Base-by-base conservation (phyloP, 2,888 invertebrate species). In the Busseola fusca region DNA sequence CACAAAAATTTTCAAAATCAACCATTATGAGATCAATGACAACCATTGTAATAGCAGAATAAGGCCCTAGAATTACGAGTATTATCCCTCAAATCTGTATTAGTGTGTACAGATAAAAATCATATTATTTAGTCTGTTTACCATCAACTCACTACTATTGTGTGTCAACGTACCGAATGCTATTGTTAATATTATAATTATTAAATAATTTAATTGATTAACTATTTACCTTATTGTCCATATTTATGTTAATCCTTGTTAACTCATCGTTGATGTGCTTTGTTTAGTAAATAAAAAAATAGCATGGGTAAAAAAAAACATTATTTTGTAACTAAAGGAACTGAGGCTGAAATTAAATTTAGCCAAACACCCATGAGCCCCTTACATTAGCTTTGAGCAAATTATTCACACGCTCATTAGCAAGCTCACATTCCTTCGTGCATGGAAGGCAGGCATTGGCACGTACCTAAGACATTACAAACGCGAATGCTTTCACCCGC, bases 351-450 rank as follows among this genome's bases (percentile, higher is more conserved):
- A 45, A 69, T 77, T 57, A n/a, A 70, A 18, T 65, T 52, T 48
- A 52, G 9, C 14, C 25, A 48, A 79, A 45, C 52, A 34, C 30
- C 27, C n/a, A 40, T 58, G 14, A 34, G 48, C 58, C 54, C 59
- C 42, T 56, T 50, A 50, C n/a, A 50, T n/a, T 54, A 34, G 34
- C 30, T 56, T 25, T 40, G n/a, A 37, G 34, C 40, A 80, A 63
- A 64, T 64, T 58, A 76, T 76, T 77, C 45, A 81, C 64, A n/a
- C 45, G 65, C 78, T 63, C 54, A 66, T 66, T 77, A 78, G 50
- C 54, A 52, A 64, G 64, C 63, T 30, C n/a, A 50, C 72, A 82
- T 78, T 50, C 78, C 58, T 27, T 40, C 72, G 56, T 82, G 40
- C 66, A 37, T 40, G 59, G 27, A 48, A 50, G 45, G 34, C n/a